phyloP scores from a whole-genome alignment of 2,113 vertebrate species.

The Pollimyrus isidori region DNA sequence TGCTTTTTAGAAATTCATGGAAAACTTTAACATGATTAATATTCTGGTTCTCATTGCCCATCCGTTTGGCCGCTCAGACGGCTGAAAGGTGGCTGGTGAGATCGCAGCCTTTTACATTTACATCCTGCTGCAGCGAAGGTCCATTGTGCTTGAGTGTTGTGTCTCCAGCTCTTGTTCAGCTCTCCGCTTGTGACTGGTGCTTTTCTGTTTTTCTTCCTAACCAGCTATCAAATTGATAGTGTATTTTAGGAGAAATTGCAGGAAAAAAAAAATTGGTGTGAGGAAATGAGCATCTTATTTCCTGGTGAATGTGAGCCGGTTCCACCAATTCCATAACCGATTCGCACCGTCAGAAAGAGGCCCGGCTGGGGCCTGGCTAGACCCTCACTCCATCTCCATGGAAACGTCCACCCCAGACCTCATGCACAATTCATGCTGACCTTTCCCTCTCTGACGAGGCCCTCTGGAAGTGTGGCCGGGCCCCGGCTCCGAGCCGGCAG shows the following conservation, averaged over 20 bases:
- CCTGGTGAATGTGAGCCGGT: slow-evolving; percentile 30
- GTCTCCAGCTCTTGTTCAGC: not conserved
- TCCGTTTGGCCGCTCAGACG: not conserved
- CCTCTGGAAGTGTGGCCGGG: not conserved
- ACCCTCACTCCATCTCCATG: slow-evolving; percentile 49
- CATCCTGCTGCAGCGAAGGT: not conserved
- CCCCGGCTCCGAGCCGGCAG: not conserved
- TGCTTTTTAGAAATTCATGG: not conserved
- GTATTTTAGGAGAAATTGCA: not conserved
- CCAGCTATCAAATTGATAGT: not conserved
- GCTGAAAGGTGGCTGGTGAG: not conserved
- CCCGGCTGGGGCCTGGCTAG: slow-evolving; percentile 37
- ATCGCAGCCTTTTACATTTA: not conserved
- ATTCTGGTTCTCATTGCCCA: not conserved
- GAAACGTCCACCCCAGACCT: slow-evolving; percentile 55
- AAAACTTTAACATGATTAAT: not conserved
- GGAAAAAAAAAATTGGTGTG: not conserved
- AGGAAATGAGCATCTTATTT: not conserved
- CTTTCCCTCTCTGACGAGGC: slow-evolving; percentile 41
- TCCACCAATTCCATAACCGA: slow-evolving; percentile 17
- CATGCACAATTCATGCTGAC: slow-evolving; percentile 74
- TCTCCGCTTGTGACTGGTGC: not conserved
- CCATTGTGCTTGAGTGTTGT: not conserved
- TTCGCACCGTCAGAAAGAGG: slow-evolving; percentile 34
- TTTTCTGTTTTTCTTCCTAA: not conserved